Conservation (phyloP, 2,888 invertebrate species). For the Cecidostiba fungosa region DNA sequence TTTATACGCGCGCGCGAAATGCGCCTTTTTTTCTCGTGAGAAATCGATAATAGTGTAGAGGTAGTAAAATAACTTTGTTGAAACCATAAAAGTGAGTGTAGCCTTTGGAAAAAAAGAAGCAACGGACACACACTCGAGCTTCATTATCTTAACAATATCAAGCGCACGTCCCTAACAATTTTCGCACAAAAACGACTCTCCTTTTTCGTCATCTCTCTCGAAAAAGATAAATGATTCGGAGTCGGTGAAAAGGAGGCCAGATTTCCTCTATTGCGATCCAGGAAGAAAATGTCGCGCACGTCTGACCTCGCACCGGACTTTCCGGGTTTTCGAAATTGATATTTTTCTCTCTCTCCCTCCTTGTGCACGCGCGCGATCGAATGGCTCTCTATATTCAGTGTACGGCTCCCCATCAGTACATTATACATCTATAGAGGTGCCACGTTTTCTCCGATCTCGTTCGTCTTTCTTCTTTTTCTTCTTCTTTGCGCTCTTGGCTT, state of each 20-base stretch:
- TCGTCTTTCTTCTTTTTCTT: conserved; percentile 64
- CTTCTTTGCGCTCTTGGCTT: conserved; percentile 60
- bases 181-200: conserved; percentile 48
- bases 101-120: too few species aligned
- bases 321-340: conserved; percentile 70
- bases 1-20: too few species aligned
- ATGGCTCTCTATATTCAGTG: conserved; percentile 72
- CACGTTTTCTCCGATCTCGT: conserved; percentile 65
- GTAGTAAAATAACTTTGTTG: too few species aligned
- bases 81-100: too few species aligned
- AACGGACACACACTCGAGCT: too few species aligned
- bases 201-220: conserved; percentile 46
- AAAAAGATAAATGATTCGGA: conserved; percentile 55
- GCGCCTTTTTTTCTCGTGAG: too few species aligned
- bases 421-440: conserved; percentile 48
- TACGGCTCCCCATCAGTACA: conserved; percentile 65
- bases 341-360: conserved; percentile 65
- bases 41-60: too few species aligned
- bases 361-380: conserved; percentile 66
- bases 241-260: conserved; percentile 12
- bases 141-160: too few species aligned
- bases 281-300: conserved; percentile 47
- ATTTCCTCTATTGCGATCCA: not conserved
- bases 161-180: conserved; percentile 45
- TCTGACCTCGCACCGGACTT: conserved; percentile 64